Base-by-base conservation (phyloP, 2,888 invertebrate genomes). In the Scaeva pyrastri region DNA sequence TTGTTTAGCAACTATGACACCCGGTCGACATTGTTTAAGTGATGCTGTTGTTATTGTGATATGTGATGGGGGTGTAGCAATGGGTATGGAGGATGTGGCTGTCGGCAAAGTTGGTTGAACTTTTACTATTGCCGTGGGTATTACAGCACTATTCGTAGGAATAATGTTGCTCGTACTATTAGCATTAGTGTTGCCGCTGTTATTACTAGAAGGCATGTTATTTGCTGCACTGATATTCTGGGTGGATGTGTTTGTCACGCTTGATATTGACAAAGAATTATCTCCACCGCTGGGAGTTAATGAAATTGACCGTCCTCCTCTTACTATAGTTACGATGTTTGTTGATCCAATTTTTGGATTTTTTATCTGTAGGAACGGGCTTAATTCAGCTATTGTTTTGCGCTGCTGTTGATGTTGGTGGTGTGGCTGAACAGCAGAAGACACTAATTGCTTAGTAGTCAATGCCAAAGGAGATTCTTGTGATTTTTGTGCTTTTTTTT, bases 1-100 rank as follows among this genome's bases (percentile, higher is more conserved):
- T 92, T 97, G 97, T 93, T 97, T 97, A 80, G 96, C 97, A 82
- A 98, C 97, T 90, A 98, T 98, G 85, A 98, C 98, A 88, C 97
- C 97, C 23, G 97, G 97, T 90, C 97, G 95, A 90, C 96, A 95
- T 90, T 96, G 95, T 92, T 94, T 95, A 88, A 93, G 94, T 89
- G 92, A 88, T 45, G 92, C 90, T 66, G 89, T 88, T 64, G 91
- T 91, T 70, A 91, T 91, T 77, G 91, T 91, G 72, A 91, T 88
- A 81, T 92, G 93, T 90, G 88, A 85, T 79, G 88, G 78, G 64
- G 86, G 60, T 74, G 82, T 74, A 55, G 66, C 55, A 68, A 79
- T 75, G 45, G 82, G 76, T 74, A 88, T 75, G 60, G 84, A 48
- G 68, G 84, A 45, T 81, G 86, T 75, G 72, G 88, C 81, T 86